Base-by-base conservation (phyloP, 2,888 invertebrate genomes). In the Lasioglossum zephyrum region DNA sequence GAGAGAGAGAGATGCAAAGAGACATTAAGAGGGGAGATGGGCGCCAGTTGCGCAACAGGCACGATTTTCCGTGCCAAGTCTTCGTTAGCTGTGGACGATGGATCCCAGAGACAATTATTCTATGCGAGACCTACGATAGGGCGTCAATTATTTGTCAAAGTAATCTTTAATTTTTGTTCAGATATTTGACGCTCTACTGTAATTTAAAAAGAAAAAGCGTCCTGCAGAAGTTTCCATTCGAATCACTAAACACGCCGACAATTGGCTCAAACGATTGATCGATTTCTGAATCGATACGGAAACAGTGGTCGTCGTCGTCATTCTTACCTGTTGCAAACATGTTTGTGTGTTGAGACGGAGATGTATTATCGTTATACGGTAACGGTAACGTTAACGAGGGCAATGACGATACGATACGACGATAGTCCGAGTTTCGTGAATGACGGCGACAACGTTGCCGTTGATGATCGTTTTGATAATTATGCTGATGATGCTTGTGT, bases 311-410 rank as follows among this genome's bases (percentile, higher is more conserved):
- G 44, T 49, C 60, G 76, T 70, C 4, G 53, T 36, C 16, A 11
- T 18, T 22, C 82, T 86, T 87, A 87, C 86, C 85, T 85, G 85
- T 44, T 22, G 73, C 70, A 13, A 84, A 77, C 69, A 63, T 77
- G 47, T 60, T 77, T 53, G 77, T 18, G 31, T 5, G 84, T 36
- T 75, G 84, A n/a, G 80, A 39, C 16, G 69, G 16, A 36, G 80
- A 22, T 4, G 72, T 66, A 66, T 76, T 36, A 57, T 81, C 69
- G 81, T 79, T 73, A 57, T 16, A 76, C 41, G 36, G n/a, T 69
- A 79, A 76, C 36, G 36, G n/a, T 69, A 79, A 53, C 44, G 74
- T 31, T 39, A 53, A 44, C 9, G 80, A 69, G 11, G 84, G 69
- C 18, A 75, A 74, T 16, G 85, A 44, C 18, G 75, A 79, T 63